Evolutionary conservation across 2,888 invertebrate genomes (phyloP).

Genomic region (Dascillus cervinus): DNA sequence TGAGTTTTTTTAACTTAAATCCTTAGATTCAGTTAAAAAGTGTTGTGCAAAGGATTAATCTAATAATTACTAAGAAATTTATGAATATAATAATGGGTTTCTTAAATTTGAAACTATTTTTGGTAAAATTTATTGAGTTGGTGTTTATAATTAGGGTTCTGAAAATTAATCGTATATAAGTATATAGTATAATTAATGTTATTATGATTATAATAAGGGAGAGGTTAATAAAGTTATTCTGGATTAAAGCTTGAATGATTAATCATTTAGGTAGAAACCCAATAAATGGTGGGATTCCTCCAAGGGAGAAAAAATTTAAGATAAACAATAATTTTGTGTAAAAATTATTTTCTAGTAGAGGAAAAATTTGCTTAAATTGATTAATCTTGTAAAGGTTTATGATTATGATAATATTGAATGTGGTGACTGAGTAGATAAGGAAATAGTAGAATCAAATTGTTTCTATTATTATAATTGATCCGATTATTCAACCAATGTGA

Average conservation of each 20-base stretch:
- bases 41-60: conserved; percentile 25
- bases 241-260: conserved; percentile 47
- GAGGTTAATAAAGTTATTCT: conserved; percentile 41
- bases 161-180: conserved; percentile 49
- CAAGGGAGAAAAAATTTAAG: conserved; percentile 50
- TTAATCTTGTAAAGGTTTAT: conserved; percentile 46
- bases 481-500: conserved; percentile 49
- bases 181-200: conserved; percentile 50
- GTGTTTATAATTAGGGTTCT: conserved; percentile 45
- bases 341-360: conserved; percentile 36
- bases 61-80: conserved; percentile 28
- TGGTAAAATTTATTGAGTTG: conserved; percentile 41
- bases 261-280: conserved; percentile 58
- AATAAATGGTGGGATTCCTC: conserved; percentile 52
- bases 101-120: no score
- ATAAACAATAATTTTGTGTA: conserved; percentile 46
- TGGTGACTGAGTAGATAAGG: conserved; percentile 42
- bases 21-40: conserved; percentile 29
- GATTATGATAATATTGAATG: conserved; percentile 40
- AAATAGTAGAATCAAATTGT: conserved; percentile 23
- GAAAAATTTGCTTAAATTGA: conserved; percentile 47
- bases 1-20: conserved; percentile 55
- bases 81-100: conserved; percentile 29
- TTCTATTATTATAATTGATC: conserved; percentile 19
- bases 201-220: conserved; percentile 45